These are phyloP conservation scores for Gorsachius goisagi DNA, from an alignment of 2,113 vertebrate species.

Conservation along the genomic window DNA sequence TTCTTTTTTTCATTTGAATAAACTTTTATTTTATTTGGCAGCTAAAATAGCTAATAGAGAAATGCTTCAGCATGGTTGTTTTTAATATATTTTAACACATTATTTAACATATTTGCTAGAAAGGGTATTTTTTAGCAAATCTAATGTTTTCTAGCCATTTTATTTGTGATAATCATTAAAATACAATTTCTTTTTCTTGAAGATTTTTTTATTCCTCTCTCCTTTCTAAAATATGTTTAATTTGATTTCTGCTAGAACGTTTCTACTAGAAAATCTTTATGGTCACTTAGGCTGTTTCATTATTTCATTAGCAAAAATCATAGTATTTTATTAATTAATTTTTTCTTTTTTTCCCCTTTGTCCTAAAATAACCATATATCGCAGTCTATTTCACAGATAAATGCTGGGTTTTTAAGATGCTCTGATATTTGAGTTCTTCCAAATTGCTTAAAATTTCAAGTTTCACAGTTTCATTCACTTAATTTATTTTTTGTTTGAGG, in stretches of 20 bases:
- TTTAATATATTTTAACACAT: neutral
- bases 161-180: neutral
- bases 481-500: neutral
- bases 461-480: neutral
- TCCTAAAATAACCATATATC: neutral
- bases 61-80: neutral
- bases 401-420: neutral
- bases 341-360: neutral
- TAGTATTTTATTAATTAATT: neutral
- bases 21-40: neutral
- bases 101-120: neutral
- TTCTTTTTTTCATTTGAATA: neutral
- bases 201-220: neutral
- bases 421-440: neutral
- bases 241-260: neutral
- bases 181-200: neutral
- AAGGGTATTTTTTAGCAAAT: neutral
- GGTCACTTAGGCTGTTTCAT: neutral
- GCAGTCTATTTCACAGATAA: accelerated
- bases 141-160: neutral
- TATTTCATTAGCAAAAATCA: neutral
- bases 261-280: neutral
- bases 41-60: neutral
- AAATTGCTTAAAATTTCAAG: neutral
- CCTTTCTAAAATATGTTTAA: neutral